Evolutionary conservation across 2,888 invertebrate species (phyloP), one percentile per base, ranked within the genome.

Genomic region (Acronicta alni): DNA sequence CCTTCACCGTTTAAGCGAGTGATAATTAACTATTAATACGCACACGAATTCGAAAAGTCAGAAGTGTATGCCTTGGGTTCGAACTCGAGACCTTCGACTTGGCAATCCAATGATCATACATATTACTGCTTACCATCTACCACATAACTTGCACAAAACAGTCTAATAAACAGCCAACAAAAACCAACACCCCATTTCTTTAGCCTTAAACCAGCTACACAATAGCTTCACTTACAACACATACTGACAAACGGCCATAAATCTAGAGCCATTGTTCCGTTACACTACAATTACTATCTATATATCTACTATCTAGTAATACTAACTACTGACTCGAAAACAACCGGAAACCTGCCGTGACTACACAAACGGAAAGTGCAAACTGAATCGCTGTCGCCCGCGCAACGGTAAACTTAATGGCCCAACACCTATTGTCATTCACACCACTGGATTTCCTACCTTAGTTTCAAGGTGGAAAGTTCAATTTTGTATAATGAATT

Each of bases 291-390:
- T 68, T 70, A 70, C 70, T 48, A 68, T 51, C 57, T 57, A 16
- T 64, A 41, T 62, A 67, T 60, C 67, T 54, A 58, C 41, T 62
- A 67, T 60, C 67, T 54, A 58, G 64, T 47, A 58, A 47, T 69
- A 69, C 35, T 45, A 35, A 53, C 45, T 61, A 55, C 42, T 57
- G 37, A 51, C 30, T 64, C 56, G 58, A 61, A 56, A 66, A 76
- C 75, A 59, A 71, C 54, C 63, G 77, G 77, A 77, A 77, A 56
- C 67, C 59, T 77, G 51, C 47, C 75, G 75, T 77, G 75, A 67
- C 72, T 64, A 60, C 49, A 53, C 57, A 55, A 69, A 64, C 70
- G 72, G 75, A 75, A 76, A 63, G 47, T 51, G 56, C 69, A 67
- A 72, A 77, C 75, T 72, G 73, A 73, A 77, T 72, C 77, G 57